A percentile compares a stretch with the other conserved stretches of the same genome.
Conservation (phyloP, 2,797 vertebrate genomes). For the Ceyx erithaca region DNA sequence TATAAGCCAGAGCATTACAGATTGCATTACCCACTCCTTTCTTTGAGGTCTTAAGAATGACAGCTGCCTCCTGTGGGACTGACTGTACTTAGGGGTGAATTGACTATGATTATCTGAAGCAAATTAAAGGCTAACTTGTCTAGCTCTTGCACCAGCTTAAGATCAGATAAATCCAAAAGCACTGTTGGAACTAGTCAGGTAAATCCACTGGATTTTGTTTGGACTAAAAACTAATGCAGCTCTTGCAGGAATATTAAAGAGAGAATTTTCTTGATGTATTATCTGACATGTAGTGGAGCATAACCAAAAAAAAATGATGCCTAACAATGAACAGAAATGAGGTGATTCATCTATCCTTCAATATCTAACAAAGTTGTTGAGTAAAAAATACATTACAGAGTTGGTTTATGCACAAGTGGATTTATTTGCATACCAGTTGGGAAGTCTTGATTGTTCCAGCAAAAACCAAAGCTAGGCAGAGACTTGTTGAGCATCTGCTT, state of each 20-base stretch:
- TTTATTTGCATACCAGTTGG: conserved; percentile 15
- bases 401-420: conserved; percentile 8
- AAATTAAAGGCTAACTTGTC: conserved; percentile 23
- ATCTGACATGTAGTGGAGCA: neutral
- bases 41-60: neutral
- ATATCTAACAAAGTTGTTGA: conserved; percentile 14
- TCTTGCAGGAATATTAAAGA: conserved; percentile 11
- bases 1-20: neutral
- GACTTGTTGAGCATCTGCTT: conserved; percentile 43
- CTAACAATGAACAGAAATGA: conserved; percentile 5
- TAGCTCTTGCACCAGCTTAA: neutral
- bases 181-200: neutral
- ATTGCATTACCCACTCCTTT: neutral
- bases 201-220: conserved; percentile 18
- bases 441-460: conserved; percentile 23
- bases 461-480: conserved; percentile 14
- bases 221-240: neutral
- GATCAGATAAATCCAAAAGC: neutral
- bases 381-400: neutral
- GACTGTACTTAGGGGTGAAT: neutral
- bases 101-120: neutral
- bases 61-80: neutral
- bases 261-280: neutral
- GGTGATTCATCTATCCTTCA: conserved; percentile 21
- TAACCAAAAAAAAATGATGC: neutral